A percentile compares a stretch with the other conserved stretches of the same genome.
phyloP scores from a whole-genome alignment of 2,888 invertebrate species.

The Drosophila lutescens region DNA sequence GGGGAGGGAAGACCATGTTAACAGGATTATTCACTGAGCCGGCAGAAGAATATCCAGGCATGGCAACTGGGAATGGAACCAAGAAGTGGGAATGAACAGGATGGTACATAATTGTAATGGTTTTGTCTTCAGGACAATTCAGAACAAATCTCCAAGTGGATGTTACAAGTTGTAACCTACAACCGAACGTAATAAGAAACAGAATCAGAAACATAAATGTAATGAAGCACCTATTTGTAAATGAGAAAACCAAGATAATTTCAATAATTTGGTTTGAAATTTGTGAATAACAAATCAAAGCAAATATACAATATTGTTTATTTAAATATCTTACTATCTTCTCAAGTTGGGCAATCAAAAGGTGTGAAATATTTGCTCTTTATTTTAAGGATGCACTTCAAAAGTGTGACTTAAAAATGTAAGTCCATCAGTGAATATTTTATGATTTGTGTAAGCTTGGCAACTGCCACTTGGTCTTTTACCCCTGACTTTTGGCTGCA shows the following conservation, averaged over 20 bases:
- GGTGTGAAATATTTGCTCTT: background rate
- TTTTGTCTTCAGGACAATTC: slow-evolving; percentile 4
- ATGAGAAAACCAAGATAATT: background rate
- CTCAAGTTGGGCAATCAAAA: background rate
- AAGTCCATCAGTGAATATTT: slow-evolving; percentile 16
- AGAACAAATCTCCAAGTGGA: background rate
- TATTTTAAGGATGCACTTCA: background rate
- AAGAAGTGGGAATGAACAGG: background rate
- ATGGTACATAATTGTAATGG: background rate
- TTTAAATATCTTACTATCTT: too few relatives aligned
- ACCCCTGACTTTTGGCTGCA: slow-evolving; percentile 15
- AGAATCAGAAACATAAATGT: background rate
- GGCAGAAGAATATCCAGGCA: slow-evolving; percentile 14
- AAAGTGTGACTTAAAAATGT: slow-evolving; percentile 10
- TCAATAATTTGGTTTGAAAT: background rate
- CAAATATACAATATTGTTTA: too few relatives aligned
- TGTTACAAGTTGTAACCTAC: background rate
- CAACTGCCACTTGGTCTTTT: slow-evolving; percentile 17
- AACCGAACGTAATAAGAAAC: background rate
- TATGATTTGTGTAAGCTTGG: slow-evolving; percentile 10
- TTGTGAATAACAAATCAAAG: background rate
- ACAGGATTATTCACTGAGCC: slow-evolving; percentile 31
- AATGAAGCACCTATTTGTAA: background rate
- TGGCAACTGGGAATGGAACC: background rate
- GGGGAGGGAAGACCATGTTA: slow-evolving; percentile 2